phyloP scores from a whole-genome alignment of 2,888 invertebrate species.

The Colostygia pectinataria region DNA sequence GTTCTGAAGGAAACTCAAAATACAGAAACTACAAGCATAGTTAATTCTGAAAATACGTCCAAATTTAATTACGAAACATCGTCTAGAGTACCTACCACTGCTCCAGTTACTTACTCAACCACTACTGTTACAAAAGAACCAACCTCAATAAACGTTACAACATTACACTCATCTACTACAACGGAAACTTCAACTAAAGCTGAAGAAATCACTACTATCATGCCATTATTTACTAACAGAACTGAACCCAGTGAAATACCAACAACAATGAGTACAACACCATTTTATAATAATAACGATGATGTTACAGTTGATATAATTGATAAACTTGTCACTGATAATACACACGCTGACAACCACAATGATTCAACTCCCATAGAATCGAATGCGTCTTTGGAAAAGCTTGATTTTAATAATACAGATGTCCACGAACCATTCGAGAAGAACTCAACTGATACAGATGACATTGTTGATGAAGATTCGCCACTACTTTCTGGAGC shows the following conservation, averaged over 20 bases:
- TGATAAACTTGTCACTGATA: slow-evolving; percentile 10
- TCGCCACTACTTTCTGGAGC: slow-evolving; percentile 74
- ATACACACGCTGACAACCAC: background rate
- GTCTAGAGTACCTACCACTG: slow-evolving; percentile 8
- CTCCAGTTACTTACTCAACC: slow-evolving; percentile 1
- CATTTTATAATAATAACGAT: slow-evolving; percentile 9
- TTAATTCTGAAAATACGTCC: slow-evolving; percentile 26
- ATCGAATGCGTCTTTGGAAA: slow-evolving; percentile 16
- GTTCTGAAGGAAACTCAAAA: slow-evolving; percentile 20
- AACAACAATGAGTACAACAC: slow-evolving; percentile 12
- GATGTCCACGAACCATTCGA: slow-evolving; percentile 38
- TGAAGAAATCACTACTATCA: slow-evolving; percentile 17
- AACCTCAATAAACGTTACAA: slow-evolving; percentile 5
- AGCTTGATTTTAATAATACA: slow-evolving; percentile 23
- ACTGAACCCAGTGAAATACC: slow-evolving; percentile 14
- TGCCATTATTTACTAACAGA: slow-evolving; percentile 7
- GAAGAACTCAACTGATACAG: slow-evolving; percentile 42
- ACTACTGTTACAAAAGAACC: slow-evolving; percentile 4
- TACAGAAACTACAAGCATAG: slow-evolving; percentile 12
- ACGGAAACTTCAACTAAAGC: slow-evolving; percentile 29
- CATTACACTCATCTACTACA: slow-evolving; percentile 14
- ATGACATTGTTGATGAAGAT: slow-evolving; percentile 65
- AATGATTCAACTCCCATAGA: slow-evolving; percentile 10
- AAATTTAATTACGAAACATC: slow-evolving; percentile 15
- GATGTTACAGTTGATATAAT: slow-evolving; percentile 1